Percentiles rank a stretch among this genome's conserved stretches.
Evolutionary conservation across 2,888 invertebrate genomes (phyloP).

Genomic region (Heliconius ismenius): DNA sequence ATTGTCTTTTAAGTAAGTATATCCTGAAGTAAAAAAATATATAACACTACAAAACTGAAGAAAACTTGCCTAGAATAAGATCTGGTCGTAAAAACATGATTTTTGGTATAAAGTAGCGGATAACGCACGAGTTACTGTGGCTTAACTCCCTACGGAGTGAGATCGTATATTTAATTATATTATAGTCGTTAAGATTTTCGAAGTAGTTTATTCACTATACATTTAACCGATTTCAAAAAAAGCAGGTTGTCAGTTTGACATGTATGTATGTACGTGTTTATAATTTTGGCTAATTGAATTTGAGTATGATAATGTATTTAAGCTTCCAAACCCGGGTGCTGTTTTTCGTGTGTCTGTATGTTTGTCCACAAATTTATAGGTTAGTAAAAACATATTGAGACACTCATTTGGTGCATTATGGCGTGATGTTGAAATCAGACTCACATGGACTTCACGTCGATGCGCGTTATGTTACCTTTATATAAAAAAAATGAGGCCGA

Average conservation of each 20-base stretch:
- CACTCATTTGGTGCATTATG: too few relatives aligned
- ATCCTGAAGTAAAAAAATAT: background rate
- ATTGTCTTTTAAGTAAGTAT: background rate
- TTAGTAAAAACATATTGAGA: too few relatives aligned
- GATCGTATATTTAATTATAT: slow-evolving; percentile 24
- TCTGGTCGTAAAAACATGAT: slow-evolving; percentile 34
- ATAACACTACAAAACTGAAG: background rate
- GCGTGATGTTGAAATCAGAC: too few relatives aligned
- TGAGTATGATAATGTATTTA: too few relatives aligned
- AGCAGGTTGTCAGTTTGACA: background rate
- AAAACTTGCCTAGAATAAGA: slow-evolving; percentile 14
- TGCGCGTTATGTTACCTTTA: too few relatives aligned
- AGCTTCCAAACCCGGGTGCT: too few relatives aligned
- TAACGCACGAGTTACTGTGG: slow-evolving; percentile 43
- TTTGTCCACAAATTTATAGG: too few relatives aligned
- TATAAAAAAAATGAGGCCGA: too few relatives aligned
- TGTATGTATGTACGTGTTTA: too few relatives aligned
- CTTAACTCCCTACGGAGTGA: slow-evolving; percentile 37
- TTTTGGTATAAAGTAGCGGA: slow-evolving; percentile 43
- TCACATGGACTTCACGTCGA: too few relatives aligned
- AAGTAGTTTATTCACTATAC: background rate
- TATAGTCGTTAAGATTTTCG: slow-evolving; percentile 21
- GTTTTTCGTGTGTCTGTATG: too few relatives aligned
- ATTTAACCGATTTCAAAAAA: background rate
- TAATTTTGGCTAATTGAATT: too few relatives aligned